phyloP scores from a whole-genome alignment of 2,113 vertebrate genomes.

The Loxodonta africana region DNA sequence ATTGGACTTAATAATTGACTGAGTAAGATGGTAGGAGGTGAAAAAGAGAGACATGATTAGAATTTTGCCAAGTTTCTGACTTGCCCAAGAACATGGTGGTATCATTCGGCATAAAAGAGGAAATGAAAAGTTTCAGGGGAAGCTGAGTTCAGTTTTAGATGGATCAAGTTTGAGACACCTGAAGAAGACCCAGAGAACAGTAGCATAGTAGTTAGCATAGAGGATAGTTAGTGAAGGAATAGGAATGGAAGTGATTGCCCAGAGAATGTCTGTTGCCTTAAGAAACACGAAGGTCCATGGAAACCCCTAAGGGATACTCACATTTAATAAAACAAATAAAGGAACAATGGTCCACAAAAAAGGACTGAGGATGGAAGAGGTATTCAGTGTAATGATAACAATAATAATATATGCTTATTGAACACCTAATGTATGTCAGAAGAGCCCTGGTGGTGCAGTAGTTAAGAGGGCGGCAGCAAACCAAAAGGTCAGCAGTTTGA shows the following conservation, averaged over 20 bases:
- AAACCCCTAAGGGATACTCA: background rate
- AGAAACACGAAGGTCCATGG: background rate
- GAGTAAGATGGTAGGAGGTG: background rate
- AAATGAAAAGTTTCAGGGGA: background rate
- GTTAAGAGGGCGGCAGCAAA: too few species aligned
- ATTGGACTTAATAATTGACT: conserved; percentile 2
- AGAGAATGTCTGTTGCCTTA: background rate
- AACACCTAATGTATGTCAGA: background rate
- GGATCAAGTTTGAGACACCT: background rate
- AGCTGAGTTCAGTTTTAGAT: background rate
- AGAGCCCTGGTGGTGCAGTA: too few species aligned
- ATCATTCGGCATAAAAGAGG: background rate
- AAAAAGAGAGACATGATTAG: background rate
- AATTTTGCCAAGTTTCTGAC: conserved; percentile 17
- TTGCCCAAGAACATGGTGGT: background rate
- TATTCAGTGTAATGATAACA: background rate
- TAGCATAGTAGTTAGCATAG: background rate
- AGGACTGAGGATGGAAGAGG: background rate
- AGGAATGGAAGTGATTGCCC: background rate
- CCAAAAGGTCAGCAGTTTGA: too few species aligned
- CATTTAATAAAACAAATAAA: background rate
- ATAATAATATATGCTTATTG: conserved; percentile 1
- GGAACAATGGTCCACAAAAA: background rate
- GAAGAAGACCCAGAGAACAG: background rate
- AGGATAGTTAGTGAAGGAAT: background rate